Conservation (phyloP, 2,797 vertebrate genomes). For the Moxostoma hubbsi region DNA sequence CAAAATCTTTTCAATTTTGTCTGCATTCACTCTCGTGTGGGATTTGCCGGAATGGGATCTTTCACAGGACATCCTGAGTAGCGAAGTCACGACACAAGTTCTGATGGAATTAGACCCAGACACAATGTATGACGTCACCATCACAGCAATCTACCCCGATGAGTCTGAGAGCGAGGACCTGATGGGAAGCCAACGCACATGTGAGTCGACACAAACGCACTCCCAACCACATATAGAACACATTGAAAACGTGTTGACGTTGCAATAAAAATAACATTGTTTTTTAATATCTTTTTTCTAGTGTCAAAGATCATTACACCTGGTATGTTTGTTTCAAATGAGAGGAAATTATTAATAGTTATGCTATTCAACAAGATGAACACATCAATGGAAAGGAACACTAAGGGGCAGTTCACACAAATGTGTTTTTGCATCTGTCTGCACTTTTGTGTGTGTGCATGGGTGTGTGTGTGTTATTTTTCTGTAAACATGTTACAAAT, state of each 20-base stretch:
- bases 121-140: constrained; percentile 84
- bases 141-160: constrained; percentile 96
- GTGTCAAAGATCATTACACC: constrained; percentile 64
- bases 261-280: constrained; percentile 64
- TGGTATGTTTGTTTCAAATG: constrained; percentile 70
- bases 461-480: too few relatives aligned
- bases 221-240: neutral
- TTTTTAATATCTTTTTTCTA: constrained; percentile 70
- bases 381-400: constrained; percentile 33
- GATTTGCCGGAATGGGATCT: constrained; percentile 6
- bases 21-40: neutral
- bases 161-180: constrained; percentile 95
- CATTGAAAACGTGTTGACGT: constrained; percentile 3
- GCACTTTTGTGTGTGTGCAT: too few relatives aligned
- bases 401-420: neutral
- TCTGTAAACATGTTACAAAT: too few relatives aligned
- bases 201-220: constrained; percentile 75
- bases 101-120: constrained; percentile 87
- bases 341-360: constrained; percentile 51
- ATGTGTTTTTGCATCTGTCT: too few relatives aligned
- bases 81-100: constrained; percentile 80
- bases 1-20: too few relatives aligned
- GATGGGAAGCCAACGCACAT: constrained; percentile 84
- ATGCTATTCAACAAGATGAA: constrained; percentile 39
- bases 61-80: constrained; percentile 84